Evolutionary conservation across 2,888 invertebrate genomes (phyloP).

Genomic region (Lithophane leautieri): DNA sequence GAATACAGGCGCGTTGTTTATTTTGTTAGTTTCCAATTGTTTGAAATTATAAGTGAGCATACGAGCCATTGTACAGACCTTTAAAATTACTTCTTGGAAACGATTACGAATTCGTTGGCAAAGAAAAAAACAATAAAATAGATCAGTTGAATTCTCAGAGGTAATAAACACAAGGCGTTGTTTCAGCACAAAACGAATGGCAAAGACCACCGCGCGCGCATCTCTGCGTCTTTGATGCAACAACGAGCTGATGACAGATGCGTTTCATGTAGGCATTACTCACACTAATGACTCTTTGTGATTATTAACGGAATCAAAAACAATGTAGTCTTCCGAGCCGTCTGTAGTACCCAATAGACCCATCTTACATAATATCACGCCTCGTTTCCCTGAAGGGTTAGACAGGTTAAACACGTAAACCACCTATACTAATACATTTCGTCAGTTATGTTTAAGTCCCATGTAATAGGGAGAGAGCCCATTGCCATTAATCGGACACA

Average conservation of each 20-base stretch:
- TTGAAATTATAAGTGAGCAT: slow-evolving; percentile 26
- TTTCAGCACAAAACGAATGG: slow-evolving; percentile 54
- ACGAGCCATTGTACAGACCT: slow-evolving; percentile 11
- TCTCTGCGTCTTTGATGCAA: slow-evolving; percentile 64
- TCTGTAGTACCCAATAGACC: not conserved
- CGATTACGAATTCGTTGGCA: slow-evolving; percentile 49
- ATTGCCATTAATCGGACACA: too few relatives aligned
- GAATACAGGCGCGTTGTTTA: too few relatives aligned
- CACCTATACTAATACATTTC: not conserved
- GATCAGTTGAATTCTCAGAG: slow-evolving; percentile 53
- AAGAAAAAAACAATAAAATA: slow-evolving; percentile 38
- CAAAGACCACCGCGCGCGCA: slow-evolving; percentile 66
- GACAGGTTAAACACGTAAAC: not conserved
- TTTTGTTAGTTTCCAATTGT: slow-evolving; percentile 39
- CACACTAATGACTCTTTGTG: slow-evolving; percentile 59
- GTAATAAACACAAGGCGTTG: slow-evolving; percentile 57
- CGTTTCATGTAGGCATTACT: slow-evolving; percentile 64
- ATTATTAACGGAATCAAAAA: slow-evolving; percentile 55
- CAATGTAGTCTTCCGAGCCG: slow-evolving; percentile 10
- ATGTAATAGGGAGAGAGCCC: not conserved
- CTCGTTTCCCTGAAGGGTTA: too few relatives aligned
- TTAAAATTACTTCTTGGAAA: slow-evolving; percentile 33
- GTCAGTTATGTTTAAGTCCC: not conserved
- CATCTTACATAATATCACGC: not conserved
- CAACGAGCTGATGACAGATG: slow-evolving; percentile 64